Conservation (phyloP, 2,113 vertebrate genomes). For the Bolborhynchus lineola region DNA sequence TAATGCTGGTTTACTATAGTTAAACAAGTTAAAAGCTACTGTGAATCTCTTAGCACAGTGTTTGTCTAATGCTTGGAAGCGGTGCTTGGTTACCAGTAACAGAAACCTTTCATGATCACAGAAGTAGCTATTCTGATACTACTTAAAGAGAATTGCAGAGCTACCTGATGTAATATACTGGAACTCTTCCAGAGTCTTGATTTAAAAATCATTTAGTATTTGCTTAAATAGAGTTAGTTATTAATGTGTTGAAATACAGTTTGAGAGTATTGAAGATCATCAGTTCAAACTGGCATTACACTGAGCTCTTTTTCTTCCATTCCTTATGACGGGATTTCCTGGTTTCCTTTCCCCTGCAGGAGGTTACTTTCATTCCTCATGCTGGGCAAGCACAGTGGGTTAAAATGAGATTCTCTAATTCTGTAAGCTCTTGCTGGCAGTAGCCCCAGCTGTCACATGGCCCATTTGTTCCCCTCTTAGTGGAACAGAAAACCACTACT, state of each 20-base stretch:
- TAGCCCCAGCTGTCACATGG: background rate
- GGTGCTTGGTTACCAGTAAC: background rate
- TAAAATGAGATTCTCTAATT: background rate
- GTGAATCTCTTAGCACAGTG: background rate
- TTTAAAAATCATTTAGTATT: background rate
- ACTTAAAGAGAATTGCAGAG: background rate
- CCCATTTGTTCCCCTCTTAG: background rate
- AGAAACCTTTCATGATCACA: rapidly evolving
- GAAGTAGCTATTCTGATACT: background rate
- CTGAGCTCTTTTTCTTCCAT: background rate
- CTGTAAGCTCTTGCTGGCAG: background rate
- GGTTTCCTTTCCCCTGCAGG: background rate
- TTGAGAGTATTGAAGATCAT: background rate
- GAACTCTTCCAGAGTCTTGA: background rate
- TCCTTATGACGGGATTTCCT: background rate
- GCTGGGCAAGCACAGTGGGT: background rate
- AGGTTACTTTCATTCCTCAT: background rate
- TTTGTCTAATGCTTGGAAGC: background rate
- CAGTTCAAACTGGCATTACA: background rate
- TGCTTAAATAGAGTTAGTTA: background rate
- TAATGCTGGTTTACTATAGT: background rate
- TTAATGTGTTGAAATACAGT: background rate
- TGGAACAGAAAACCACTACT: background rate
- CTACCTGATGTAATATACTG: background rate
- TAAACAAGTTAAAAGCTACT: background rate